Evolutionary conservation across 2,888 invertebrate genomes (phyloP), one percentile per base, ranked within the genome.

Genomic region (Synergus gifuensis): DNA sequence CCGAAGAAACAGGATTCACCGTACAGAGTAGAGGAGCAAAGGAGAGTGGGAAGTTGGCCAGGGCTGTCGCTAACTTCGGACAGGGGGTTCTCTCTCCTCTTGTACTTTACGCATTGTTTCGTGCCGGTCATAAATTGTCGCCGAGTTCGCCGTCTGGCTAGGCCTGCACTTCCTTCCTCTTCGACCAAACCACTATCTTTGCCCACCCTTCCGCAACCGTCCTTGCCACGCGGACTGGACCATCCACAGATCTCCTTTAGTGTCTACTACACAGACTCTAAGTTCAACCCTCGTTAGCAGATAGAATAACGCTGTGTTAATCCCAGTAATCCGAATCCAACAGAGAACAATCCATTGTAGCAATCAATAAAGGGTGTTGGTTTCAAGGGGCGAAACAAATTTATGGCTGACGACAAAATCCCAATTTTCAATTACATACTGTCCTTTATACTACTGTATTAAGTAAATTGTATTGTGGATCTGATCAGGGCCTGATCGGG

Each of bases 121-220:
- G 85, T 85, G 36, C 81, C 83, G 83, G 83, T 87, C 87, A 88
- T 89, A 89, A 89, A 89, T 89, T 87, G 89, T 89, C 89, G 86
- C 87, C 85, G 83, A 84, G 83, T 82, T 84, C 83, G 85, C 73
- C 73, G 54, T 84, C 84, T 84, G 79, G 83, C 87, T 85, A 87
- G 86, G 86, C 86, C 82, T 81, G 80, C 82, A 78, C 85, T 87
- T 87, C 86, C 87, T 86, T 87, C 87, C 87, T 83, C 83, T 28
- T 82, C 81, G 83, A 77, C 82, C 77, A 78, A 77, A 16, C 76
- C 76, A 64, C 63, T 80, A 64, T 78, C 60, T 58, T 79, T 76
- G n/a, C 40, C 76, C 77, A 58, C 54, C 44, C 76, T 8, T 42
- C 54, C 49, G 18, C 16, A 60, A 22, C 42, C 76, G 46, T 63